Percentiles rank a stretch among this genome's conserved stretches.
Conservation (phyloP, 2,113 vertebrate genomes). For the Actenoides hombroni region DNA sequence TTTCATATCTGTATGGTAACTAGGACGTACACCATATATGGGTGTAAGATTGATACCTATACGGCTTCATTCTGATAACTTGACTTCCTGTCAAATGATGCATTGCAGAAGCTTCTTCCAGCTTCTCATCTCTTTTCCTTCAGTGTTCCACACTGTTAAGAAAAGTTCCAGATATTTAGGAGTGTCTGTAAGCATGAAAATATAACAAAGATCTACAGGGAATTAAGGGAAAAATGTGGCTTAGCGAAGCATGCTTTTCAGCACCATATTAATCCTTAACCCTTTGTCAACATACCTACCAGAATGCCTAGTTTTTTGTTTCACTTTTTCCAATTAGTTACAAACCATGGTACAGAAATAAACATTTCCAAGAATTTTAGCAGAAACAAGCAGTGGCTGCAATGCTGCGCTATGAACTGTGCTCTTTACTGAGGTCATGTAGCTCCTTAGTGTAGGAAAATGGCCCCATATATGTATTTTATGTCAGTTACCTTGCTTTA, state of each 20-base stretch:
- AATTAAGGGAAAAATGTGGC: not conserved
- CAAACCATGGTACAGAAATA: not conserved
- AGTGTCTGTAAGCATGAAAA: not conserved
- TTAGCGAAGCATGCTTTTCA: not conserved
- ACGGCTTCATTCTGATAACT: slow-evolving; percentile 87
- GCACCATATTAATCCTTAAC: not conserved
- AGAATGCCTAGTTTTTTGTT: not conserved
- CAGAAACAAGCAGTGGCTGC: not conserved
- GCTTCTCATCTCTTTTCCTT: slow-evolving; percentile 58
- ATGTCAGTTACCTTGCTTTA: not conserved
- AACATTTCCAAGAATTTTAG: not conserved
- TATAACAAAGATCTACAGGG: not conserved
- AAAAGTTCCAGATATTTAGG: not conserved
- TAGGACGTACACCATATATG: slow-evolving; percentile 77
- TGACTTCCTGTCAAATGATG: slow-evolving; percentile 91
- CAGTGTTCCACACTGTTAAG: not conserved
- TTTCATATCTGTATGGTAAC: slow-evolving; percentile 87
- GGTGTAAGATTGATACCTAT: slow-evolving; percentile 82
- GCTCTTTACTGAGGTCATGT: not conserved
- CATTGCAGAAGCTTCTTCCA: slow-evolving; percentile 78
- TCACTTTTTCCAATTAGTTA: not conserved
- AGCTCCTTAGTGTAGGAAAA: not conserved
- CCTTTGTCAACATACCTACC: not conserved
- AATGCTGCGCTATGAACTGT: not conserved
- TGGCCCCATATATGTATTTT: not conserved